Conservation (phyloP, 2,797 vertebrate species). For the Acanthopagrus latus region DNA sequence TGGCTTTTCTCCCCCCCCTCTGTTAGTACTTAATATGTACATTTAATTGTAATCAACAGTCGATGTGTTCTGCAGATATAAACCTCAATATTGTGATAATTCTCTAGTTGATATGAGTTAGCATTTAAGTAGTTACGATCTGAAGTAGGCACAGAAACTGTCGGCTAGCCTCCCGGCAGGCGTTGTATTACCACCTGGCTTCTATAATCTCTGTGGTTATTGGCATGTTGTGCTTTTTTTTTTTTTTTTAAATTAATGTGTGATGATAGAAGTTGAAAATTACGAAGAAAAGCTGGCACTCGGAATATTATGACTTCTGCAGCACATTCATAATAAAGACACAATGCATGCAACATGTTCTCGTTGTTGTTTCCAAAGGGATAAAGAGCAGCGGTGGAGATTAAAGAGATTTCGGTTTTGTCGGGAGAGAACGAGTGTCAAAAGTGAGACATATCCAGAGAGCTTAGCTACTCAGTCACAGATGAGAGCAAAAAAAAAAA, state of each 20-base stretch:
- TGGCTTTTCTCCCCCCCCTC: slow-evolving; percentile 16
- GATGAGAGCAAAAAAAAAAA: slow-evolving; percentile 21
- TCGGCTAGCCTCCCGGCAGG: slow-evolving; percentile 38
- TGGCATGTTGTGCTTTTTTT: slow-evolving; percentile 77
- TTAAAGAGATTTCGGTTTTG: slow-evolving; percentile 21
- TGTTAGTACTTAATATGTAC: slow-evolving; percentile 56
- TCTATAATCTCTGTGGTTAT: slow-evolving; percentile 75
- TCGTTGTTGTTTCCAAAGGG: slow-evolving; percentile 39
- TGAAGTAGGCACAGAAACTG: slow-evolving; percentile 54
- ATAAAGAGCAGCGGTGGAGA: slow-evolving; percentile 19
- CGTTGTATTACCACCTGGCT: slow-evolving; percentile 59
- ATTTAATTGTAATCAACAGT: slow-evolving; percentile 66
- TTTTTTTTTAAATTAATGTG: slow-evolving; percentile 53
- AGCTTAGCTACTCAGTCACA: slow-evolving; percentile 41
- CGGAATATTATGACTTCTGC: slow-evolving; percentile 72
- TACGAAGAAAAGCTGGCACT: slow-evolving; percentile 58
- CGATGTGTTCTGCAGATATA: slow-evolving; percentile 73
- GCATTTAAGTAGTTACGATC: slow-evolving; percentile 54
- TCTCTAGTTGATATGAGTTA: slow-evolving; percentile 70
- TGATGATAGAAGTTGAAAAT: slow-evolving; percentile 54
- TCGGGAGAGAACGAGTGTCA: slow-evolving; percentile 19
- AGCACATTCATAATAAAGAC: slow-evolving; percentile 83
- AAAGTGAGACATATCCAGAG: slow-evolving; percentile 29
- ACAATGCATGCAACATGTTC: slow-evolving; percentile 76
- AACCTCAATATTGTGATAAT: slow-evolving; percentile 71